Base-by-base conservation (phyloP, 1,140 invertebrate genomes). In the Pinna nobilis region DNA sequence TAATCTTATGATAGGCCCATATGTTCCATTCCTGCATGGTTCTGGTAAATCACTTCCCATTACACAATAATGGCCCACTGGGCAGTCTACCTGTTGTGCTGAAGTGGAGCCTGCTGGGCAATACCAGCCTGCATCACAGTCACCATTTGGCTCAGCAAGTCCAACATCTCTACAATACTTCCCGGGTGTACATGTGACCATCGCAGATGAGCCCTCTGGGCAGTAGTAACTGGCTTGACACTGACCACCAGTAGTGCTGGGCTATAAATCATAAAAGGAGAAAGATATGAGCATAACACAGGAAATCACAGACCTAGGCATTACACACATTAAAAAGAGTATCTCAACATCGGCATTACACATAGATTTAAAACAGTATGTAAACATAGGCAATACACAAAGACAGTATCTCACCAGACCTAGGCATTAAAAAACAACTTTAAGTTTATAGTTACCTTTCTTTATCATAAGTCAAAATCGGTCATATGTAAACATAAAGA, bases 11-110 rank as follows among this genome's bases (percentile, higher is more conserved):
- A 63, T 59, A 2, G 79, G 79, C 20, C 73, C 77, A 59, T 83
- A 88, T 0, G 86, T 88, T 55, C 86, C 86, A 51, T 87, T 87
- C 9, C 79, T 71, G 64, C 86, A 88, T 7, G 84, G 74, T 1
- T 78, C 71, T 23, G 86, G 86, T 3, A 82, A 61, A 57, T 79
- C 80, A 59, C 76, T 86, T 39, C 84, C 85, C 3, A 49, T 63
- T 11, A 79, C 74, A 57, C 86, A 88, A 74, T 80, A 88, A 63
- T 87, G 81, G 47, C 86, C 86, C 1, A 81, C 73, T 1, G 84
- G 84, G 50, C 86, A 88, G 60, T 75, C 75, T 1, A 82, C 60
- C 68, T 84, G 76, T 23, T 72, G 71, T 11, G 79, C 51, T 11
- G 73, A 78, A 1, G 74, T 73, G 7, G 85, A 85, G 0, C 77